Evolutionary conservation across 37 sponge, comb jelly and placozoan species (phyloP).

Genomic region (Spongilla lacustris): DNA sequence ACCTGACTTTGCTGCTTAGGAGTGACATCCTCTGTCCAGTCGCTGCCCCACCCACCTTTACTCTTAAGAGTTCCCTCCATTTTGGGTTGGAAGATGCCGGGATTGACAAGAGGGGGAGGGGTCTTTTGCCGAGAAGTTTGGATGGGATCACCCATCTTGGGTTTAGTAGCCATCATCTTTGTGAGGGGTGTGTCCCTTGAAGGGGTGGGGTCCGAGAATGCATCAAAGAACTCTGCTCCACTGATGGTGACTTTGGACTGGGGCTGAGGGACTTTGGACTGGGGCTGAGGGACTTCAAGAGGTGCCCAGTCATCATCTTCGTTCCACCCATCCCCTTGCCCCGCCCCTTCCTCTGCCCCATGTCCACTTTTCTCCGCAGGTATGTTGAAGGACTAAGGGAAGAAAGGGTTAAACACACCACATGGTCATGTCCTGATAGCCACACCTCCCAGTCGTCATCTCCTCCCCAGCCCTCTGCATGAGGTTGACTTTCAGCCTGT

Average conservation of each 20-base stretch:
- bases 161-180: background rate
- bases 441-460: slow-evolving; percentile 26
- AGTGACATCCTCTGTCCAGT: background rate
- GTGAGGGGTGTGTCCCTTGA: background rate
- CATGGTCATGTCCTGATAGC: background rate
- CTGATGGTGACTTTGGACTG: slow-evolving; percentile 8
- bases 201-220: background rate
- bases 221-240: slow-evolving; percentile 63
- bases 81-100: slow-evolving; percentile 30
- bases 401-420: background rate
- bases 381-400: background rate
- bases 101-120: slow-evolving; percentile 46
- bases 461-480: slow-evolving; percentile 8
- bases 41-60: background rate
- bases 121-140: slow-evolving; percentile 3
- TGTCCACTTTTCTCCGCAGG: background rate
- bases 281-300: background rate
- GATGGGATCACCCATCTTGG: slow-evolving; percentile 5
- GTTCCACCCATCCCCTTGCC: background rate
- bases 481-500: background rate
- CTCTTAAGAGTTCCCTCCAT: background rate
- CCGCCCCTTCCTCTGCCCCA: background rate
- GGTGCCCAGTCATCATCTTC: background rate
- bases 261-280: background rate
- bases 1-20: background rate